phyloP scores from a whole-genome alignment of 2,888 invertebrate genomes.

The Scaptomyza reducta region DNA sequence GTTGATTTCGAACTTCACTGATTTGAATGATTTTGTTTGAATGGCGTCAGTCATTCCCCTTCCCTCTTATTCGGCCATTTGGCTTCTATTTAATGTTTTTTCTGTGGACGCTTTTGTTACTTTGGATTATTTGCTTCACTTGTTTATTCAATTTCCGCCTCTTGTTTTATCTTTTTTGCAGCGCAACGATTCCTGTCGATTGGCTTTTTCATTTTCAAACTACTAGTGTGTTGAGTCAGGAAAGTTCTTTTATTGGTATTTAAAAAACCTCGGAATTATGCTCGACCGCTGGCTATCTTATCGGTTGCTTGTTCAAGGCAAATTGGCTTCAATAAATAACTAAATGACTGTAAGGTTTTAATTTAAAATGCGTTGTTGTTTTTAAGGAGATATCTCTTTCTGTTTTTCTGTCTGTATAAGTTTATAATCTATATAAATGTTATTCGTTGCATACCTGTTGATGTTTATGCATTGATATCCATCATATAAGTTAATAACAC shows the following conservation, averaged over 20 bases:
- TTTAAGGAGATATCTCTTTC: too few species aligned
- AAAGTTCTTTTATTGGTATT: slow-evolving; percentile 19
- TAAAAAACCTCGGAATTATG: slow-evolving; percentile 30
- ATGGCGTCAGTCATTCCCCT: slow-evolving; percentile 14
- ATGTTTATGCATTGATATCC: too few species aligned
- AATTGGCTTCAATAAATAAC: neutral
- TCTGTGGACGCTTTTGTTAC: slow-evolving; percentile 47
- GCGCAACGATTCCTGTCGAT: slow-evolving; percentile 47
- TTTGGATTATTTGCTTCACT: slow-evolving; percentile 72
- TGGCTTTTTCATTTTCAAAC: slow-evolving; percentile 58
- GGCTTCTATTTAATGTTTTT: slow-evolving; percentile 35
- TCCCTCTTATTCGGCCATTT: neutral
- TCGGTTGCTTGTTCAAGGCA: slow-evolving; percentile 6
- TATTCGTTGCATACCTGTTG: too few species aligned
- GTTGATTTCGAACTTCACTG: slow-evolving; percentile 44
- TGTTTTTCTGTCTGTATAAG: too few species aligned
- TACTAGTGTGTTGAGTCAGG: slow-evolving; percentile 25
- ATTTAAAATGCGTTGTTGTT: neutral
- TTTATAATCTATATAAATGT: too few species aligned
- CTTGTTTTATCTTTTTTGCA: slow-evolving; percentile 22
- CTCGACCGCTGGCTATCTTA: slow-evolving; percentile 5
- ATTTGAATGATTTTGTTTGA: slow-evolving; percentile 68
- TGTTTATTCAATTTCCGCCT: slow-evolving; percentile 74
- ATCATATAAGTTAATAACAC: too few species aligned
- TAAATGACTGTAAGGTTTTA: neutral